These are phyloP conservation scores for Diaprepes abbreviatus DNA, from an alignment of 2,888 invertebrate genomes.

Conservation along the genomic window DNA sequence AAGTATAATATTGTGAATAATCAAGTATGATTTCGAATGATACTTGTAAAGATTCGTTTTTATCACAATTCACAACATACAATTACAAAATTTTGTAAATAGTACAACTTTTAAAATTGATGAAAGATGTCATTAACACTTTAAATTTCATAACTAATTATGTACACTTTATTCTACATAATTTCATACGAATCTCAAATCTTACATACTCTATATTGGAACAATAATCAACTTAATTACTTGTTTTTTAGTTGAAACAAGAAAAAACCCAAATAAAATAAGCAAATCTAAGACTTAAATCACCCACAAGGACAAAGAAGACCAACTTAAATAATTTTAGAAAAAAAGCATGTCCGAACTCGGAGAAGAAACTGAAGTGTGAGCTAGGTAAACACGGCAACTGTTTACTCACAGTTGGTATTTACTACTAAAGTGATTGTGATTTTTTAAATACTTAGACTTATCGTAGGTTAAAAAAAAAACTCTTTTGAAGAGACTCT, in stretches of 20 bases:
- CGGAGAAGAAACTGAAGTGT: neutral
- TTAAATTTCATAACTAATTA: too few species aligned
- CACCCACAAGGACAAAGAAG: neutral
- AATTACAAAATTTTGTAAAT: too few species aligned
- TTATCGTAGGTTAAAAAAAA: slow-evolving; percentile 12
- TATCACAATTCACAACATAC: too few species aligned
- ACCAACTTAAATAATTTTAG: neutral
- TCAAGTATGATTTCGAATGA: too few species aligned
- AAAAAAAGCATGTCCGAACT: slow-evolving; percentile 10
- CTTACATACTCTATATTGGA: too few species aligned
- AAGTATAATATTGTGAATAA: too few species aligned
- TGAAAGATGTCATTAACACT: too few species aligned
- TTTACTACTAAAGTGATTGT: slow-evolving; percentile 27
- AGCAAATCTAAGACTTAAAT: neutral
- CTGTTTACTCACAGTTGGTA: slow-evolving; percentile 20
- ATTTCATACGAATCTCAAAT: too few species aligned
- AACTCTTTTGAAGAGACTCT: slow-evolving; percentile 10
- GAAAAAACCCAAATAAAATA: neutral
- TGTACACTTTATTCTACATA: too few species aligned
- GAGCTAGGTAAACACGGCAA: neutral
- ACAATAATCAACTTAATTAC: neutral
- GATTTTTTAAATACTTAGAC: slow-evolving; percentile 21
- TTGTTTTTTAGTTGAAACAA: slow-evolving; percentile 9
- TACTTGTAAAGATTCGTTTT: too few species aligned
- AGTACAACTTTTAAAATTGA: too few species aligned